Conservation (phyloP, 2,113 vertebrate species). For the Uria aalge region DNA sequence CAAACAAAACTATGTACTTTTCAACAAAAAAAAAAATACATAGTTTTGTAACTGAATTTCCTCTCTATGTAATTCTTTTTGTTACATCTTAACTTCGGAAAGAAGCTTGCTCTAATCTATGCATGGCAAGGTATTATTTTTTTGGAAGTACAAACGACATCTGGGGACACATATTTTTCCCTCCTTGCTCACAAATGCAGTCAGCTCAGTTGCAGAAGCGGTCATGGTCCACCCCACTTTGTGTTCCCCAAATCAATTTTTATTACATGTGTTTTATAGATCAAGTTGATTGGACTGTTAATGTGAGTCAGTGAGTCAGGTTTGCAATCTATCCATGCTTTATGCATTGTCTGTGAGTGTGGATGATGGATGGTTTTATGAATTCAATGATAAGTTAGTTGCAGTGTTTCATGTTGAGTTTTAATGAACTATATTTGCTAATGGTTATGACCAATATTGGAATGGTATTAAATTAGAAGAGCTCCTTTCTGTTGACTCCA, state of each 20-base stretch:
- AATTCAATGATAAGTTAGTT: neutral
- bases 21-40: rapidly evolving
- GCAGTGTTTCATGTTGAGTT: neutral
- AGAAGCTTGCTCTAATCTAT: neutral
- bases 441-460: neutral
- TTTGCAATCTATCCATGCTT: neutral
- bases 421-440: neutral
- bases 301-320: neutral
- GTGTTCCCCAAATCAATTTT: neutral
- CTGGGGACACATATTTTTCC: neutral
- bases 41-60: neutral
- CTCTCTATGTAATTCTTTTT: neutral
- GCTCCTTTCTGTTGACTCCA: neutral
- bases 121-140: neutral
- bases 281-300: neutral
- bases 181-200: neutral
- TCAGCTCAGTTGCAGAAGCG: neutral
- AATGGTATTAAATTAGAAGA: neutral
- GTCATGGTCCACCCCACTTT: neutral
- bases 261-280: neutral
- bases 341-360: neutral
- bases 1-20: neutral
- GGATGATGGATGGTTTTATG: neutral
- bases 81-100: neutral
- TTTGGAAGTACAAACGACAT: neutral